Base-by-base conservation (phyloP, 2,888 invertebrate genomes). In the Lymantria dispar region DNA sequence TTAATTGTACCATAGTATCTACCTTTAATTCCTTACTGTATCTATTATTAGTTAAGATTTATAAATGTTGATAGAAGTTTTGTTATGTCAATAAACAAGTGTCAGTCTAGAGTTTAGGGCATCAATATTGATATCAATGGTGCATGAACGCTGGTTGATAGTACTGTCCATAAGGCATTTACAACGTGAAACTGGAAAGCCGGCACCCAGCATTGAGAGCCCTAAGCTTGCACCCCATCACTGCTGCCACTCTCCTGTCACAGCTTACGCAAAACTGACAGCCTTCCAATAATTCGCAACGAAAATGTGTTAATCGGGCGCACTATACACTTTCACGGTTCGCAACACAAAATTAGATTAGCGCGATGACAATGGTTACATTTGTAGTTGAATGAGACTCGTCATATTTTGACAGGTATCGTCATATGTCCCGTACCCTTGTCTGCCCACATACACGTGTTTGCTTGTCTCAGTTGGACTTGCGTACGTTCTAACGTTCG, bases 391-490 rank as follows among this genome's bases (percentile, higher is more conserved):
- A 81, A 83, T 81, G 70, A 72, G 72, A 79, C 80, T 87, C 88
- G 87, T 90, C 90, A 90, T 90, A 90, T 89, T 90, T 88, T 89
- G 89, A 90, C 90, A 91, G 88, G 87, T 88, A 87, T 80, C 83
- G 83, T 86, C 82, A 80, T 64, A 75, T 75, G 79, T 68, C 76
- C 8, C 58, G 77, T 72, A 84, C 86, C 87, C 85, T 84, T 70
- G 84, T 84, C 83, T 83, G 74, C 87, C 89, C 88, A 87, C 87
- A 88, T 90, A 89, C 89, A 89, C 85, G 85, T 90, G 90, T 89
- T 82, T 56, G 60, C 51, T 52, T 75, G 76, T 82, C 82, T 84
- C 82, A 80, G 77, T 80, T 74, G 74, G 72, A 70, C 67, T 56
- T 65, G 64, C 58, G 57, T 72, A 70, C 64, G 58, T 58, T 60